These are phyloP conservation scores for Rhorus exstirpatorius DNA, from an alignment of 2,888 invertebrate species.

Conservation along the genomic window DNA sequence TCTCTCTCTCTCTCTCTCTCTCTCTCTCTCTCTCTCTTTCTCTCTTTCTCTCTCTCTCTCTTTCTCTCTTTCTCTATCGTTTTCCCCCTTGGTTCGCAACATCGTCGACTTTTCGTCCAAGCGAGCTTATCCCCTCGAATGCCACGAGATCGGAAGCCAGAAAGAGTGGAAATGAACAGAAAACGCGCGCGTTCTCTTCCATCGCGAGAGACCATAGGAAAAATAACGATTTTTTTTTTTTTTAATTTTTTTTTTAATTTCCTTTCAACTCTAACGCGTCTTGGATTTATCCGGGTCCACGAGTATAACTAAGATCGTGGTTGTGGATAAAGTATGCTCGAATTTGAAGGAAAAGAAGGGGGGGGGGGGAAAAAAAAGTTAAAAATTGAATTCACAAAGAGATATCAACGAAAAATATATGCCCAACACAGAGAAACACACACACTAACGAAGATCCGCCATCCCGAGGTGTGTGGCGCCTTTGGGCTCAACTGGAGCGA, in stretches of 20 bases:
- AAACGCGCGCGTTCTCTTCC: neutral
- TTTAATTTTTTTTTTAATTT: neutral
- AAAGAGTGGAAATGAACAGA: conserved; percentile 1
- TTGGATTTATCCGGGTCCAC: too few species aligned
- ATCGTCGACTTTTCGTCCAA: conserved; percentile 38
- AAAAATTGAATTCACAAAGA: too few species aligned
- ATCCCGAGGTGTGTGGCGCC: conserved; percentile 5
- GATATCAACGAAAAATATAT: too few species aligned
- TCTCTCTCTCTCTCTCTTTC: conserved; percentile 40
- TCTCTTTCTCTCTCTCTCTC: conserved; percentile 32
- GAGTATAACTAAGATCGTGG: too few species aligned
- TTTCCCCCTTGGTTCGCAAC: conserved; percentile 41
- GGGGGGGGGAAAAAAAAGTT: too few species aligned
- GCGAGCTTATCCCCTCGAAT: conserved; percentile 31
- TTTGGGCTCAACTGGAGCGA: conserved; percentile 58
- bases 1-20: conserved; percentile 34
- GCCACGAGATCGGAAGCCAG: conserved; percentile 17
- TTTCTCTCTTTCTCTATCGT: conserved; percentile 38
- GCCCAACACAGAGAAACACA: too few species aligned
- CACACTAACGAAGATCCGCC: neutral
- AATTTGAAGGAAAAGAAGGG: too few species aligned
- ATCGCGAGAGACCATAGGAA: neutral
- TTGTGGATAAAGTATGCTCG: too few species aligned
- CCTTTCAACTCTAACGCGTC: neutral
- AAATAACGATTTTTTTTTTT: conserved; percentile 8